Evolutionary conservation across 1,140 invertebrate genomes (phyloP).

Genomic region (Neodiprion lecontei): DNA sequence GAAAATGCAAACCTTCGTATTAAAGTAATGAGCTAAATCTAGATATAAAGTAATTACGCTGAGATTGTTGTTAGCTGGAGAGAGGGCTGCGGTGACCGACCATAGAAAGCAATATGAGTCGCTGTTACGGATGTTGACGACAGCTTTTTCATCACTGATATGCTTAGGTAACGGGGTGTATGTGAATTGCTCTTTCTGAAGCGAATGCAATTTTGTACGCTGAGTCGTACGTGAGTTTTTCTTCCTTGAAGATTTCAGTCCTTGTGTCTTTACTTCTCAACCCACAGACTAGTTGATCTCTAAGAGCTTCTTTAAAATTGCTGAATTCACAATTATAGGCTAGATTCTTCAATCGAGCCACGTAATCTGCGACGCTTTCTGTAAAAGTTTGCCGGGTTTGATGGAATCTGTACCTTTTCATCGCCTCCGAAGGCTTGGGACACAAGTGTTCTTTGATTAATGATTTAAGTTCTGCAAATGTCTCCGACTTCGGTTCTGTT

Average conservation of each 20-base stretch:
- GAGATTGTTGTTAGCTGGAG: too few species aligned
- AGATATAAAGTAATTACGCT: too few species aligned
- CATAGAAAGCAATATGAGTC: too few species aligned
- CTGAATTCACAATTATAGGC: slow-evolving; percentile 27
- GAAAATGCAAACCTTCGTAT: too few species aligned
- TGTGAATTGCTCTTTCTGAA: too few species aligned
- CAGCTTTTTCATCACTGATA: too few species aligned
- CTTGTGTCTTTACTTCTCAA: slow-evolving; percentile 1
- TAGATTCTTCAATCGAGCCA: slow-evolving; percentile 40
- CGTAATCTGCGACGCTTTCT: slow-evolving; percentile 36
- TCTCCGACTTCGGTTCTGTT: slow-evolving; percentile 35
- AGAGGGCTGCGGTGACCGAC: too few species aligned
- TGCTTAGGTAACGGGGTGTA: too few species aligned
- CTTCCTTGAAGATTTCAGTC: slow-evolving; percentile 5
- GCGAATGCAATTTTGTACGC: slow-evolving; percentile 5
- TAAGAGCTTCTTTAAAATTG: slow-evolving; percentile 18
- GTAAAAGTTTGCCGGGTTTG: slow-evolving; percentile 33
- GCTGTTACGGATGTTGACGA: too few species aligned
- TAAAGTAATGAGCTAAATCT: too few species aligned
- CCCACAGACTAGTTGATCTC: slow-evolving; percentile 21
- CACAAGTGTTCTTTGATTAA: slow-evolving; percentile 36
- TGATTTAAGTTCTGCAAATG: slow-evolving; percentile 32
- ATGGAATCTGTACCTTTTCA: slow-evolving; percentile 41
- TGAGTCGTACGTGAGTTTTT: slow-evolving; percentile 19
- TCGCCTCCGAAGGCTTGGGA: slow-evolving; percentile 38